These are phyloP conservation scores for Troides helena DNA, from an alignment of 2,888 invertebrate species.

Conservation along the genomic window DNA sequence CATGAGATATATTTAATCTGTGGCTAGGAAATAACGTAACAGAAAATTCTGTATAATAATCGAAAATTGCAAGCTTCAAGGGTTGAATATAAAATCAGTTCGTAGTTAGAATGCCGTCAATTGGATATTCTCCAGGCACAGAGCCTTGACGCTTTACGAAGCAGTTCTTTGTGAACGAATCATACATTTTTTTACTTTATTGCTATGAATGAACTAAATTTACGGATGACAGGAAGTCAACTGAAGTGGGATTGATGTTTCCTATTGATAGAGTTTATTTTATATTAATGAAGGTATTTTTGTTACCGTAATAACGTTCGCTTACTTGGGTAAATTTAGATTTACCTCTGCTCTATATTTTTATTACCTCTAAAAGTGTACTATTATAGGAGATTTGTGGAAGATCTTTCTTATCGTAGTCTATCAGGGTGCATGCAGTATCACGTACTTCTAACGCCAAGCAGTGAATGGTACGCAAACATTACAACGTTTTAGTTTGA, in stretches of 20 bases:
- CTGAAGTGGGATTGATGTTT: background rate
- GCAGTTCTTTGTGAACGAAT: constrained; percentile 3
- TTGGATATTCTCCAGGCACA: constrained; percentile 6
- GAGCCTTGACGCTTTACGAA: background rate
- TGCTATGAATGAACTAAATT: constrained; percentile 1
- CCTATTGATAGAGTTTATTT: background rate
- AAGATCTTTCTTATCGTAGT: no score
- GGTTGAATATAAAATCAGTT: constrained; percentile 22
- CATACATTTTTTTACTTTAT: background rate
- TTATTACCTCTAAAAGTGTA: no score
- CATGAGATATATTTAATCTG: no score
- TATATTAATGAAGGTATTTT: no score
- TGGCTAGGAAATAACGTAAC: background rate
- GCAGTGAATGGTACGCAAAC: no score
- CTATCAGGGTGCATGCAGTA: no score
- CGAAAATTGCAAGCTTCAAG: constrained; percentile 7
- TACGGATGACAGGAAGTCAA: background rate
- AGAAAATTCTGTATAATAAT: constrained; percentile 11
- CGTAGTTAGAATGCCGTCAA: constrained; percentile 8
- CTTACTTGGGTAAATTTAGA: no score
- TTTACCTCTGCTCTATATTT: no score
- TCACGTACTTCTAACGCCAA: no score
- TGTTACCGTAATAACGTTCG: no score
- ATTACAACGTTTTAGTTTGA: no score
- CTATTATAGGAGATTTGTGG: no score